Evolutionary conservation across 2,888 invertebrate species (phyloP).

Genomic region (Blastobasis lacticolella): DNA sequence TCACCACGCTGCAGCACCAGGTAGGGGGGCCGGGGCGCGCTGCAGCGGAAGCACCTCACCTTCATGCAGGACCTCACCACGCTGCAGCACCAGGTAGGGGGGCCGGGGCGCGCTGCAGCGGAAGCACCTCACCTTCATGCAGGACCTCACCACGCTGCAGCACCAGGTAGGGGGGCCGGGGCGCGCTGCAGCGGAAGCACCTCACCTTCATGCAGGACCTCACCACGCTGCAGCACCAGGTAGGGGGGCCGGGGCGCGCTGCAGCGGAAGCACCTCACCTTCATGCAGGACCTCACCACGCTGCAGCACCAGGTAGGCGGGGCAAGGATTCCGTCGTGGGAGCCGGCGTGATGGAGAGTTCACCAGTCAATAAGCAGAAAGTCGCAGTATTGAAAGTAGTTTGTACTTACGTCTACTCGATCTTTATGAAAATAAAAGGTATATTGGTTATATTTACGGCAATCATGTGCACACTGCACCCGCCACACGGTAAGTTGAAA

Average conservation of each 20-base stretch:
- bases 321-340: too few relatives aligned
- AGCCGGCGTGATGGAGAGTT: too few relatives aligned
- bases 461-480: too few relatives aligned
- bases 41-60: conserved; percentile 97
- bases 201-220: conserved; percentile 97
- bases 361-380: too few relatives aligned
- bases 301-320: conserved; percentile 75
- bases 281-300: conserved; percentile 95
- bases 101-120: conserved; percentile 96
- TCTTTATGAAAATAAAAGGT: too few relatives aligned
- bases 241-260: conserved; percentile 94
- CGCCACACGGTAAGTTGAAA: too few relatives aligned
- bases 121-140: conserved; percentile 98
- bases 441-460: too few relatives aligned
- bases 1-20: conserved; percentile 94
- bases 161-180: too few relatives aligned
- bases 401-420: too few relatives aligned
- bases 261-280: conserved; percentile 97
- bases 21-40: conserved; percentile 92
- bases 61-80: conserved; percentile 97
- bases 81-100: conserved; percentile 88
- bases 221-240: conserved; percentile 92
- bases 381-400: too few relatives aligned
- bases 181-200: conserved; percentile 96
- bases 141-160: conserved; percentile 93